phyloP scores from a whole-genome alignment of 2,888 invertebrate species.

The Pristionchus japonicus region DNA sequence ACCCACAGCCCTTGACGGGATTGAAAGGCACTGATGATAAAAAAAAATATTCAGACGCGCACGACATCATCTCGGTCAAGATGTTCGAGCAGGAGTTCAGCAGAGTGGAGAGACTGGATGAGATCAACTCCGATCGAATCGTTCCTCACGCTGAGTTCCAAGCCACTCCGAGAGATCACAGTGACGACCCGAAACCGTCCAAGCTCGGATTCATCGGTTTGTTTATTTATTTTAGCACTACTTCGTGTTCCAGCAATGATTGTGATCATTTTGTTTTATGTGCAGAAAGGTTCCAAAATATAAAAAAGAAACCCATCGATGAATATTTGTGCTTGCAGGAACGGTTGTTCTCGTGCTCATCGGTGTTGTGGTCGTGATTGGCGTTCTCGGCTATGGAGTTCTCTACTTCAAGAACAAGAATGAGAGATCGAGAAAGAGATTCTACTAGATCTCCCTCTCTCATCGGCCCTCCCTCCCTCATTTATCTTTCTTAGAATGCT shows the following conservation, averaged over 20 bases:
- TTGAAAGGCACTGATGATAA: not conserved
- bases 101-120: conserved; percentile 73
- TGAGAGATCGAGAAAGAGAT: conserved; percentile 89
- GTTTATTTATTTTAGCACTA: conserved; percentile 76
- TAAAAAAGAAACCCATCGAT: not conserved
- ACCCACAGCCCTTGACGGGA: not conserved
- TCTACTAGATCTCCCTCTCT: conserved; percentile 79
- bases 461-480: not conserved
- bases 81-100: conserved; percentile 91
- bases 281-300: not conserved
- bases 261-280: not conserved
- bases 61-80: conserved; percentile 92
- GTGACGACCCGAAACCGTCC: conserved; percentile 88
- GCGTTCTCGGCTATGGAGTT: conserved; percentile 88
- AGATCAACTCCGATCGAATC: conserved; percentile 57
- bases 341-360: conserved; percentile 87
- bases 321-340: conserved; percentile 77
- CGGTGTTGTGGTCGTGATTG: conserved; percentile 87
- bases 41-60: conserved; percentile 85
- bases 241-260: not conserved
- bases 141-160: conserved; percentile 42
- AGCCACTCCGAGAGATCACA: conserved; percentile 90
- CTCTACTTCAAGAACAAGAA: conserved; percentile 94
- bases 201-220: conserved; percentile 87
- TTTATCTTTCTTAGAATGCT: not conserved